phyloP scores from a whole-genome alignment of 2,113 vertebrate genomes.

The Antechinus flavipes region DNA sequence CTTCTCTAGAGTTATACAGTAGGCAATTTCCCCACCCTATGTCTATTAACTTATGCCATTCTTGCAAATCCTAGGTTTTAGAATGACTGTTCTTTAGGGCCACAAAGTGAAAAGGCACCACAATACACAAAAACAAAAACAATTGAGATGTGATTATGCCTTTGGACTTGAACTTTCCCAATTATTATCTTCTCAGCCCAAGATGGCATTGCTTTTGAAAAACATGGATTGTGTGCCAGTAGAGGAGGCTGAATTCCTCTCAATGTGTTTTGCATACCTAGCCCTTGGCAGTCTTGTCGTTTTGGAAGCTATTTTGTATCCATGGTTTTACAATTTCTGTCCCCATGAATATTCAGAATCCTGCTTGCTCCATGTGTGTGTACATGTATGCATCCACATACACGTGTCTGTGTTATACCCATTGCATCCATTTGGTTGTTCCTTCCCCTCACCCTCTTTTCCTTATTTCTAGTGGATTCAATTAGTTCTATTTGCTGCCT shows the following conservation, averaged over 20 bases:
- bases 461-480: constrained; percentile 78
- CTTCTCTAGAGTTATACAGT: background rate
- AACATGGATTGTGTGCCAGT: constrained; percentile 13
- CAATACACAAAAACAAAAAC: rapidly evolving
- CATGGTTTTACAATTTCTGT: constrained; percentile 51
- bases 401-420: background rate
- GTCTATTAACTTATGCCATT: background rate
- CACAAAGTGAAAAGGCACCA: background rate
- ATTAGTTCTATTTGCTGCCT: constrained; percentile 87
- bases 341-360: constrained; percentile 74
- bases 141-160: background rate
- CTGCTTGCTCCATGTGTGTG: constrained; percentile 51
- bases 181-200: background rate
- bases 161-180: background rate
- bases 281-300: constrained; percentile 37
- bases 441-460: background rate
- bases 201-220: background rate
- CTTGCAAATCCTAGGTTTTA: background rate
- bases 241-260: background rate
- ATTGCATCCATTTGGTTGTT: background rate
- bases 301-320: constrained; percentile 75
- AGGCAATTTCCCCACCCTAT: background rate
- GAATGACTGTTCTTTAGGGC: background rate
- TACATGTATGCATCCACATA: background rate
- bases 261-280: background rate